Percentiles rank a stretch among this genome's conserved stretches.
Conservation (phyloP, 2,113 vertebrate species). For the Xenus cinereus region DNA sequence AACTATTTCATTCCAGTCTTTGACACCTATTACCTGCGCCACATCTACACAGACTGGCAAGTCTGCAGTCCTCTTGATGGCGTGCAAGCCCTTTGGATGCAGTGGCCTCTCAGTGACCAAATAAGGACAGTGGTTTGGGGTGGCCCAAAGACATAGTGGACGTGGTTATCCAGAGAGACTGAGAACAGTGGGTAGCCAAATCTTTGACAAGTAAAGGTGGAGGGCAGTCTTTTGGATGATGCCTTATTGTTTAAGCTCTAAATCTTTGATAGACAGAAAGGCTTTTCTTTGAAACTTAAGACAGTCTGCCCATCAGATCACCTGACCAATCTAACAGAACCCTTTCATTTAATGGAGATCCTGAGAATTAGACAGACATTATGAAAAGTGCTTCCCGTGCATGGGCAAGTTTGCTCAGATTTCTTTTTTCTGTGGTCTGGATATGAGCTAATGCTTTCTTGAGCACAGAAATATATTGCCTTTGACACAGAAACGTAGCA, state of each 20-base stretch:
- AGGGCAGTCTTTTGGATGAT: neutral
- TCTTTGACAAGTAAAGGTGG: neutral
- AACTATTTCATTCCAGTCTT: neutral
- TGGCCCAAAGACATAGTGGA: neutral
- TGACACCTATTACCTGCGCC: neutral
- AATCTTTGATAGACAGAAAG: neutral
- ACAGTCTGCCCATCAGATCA: neutral
- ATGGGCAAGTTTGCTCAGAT: neutral
- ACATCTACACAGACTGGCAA: neutral
- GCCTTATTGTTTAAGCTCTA: neutral
- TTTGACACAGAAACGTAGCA: neutral
- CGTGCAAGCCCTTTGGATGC: neutral
- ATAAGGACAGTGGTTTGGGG: neutral
- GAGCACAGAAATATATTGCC: neutral
- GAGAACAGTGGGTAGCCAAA: neutral
- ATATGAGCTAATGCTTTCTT: neutral
- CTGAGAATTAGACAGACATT: neutral
- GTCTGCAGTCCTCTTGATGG: neutral
- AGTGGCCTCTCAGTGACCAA: neutral
- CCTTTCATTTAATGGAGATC: neutral
- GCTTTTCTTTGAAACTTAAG: neutral
- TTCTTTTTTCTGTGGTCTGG: neutral
- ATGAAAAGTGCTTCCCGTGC: neutral
- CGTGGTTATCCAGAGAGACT: neutral
- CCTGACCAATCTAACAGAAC: neutral